Base-by-base conservation (phyloP, 2,113 vertebrate genomes). In the Ciconia stormi region DNA sequence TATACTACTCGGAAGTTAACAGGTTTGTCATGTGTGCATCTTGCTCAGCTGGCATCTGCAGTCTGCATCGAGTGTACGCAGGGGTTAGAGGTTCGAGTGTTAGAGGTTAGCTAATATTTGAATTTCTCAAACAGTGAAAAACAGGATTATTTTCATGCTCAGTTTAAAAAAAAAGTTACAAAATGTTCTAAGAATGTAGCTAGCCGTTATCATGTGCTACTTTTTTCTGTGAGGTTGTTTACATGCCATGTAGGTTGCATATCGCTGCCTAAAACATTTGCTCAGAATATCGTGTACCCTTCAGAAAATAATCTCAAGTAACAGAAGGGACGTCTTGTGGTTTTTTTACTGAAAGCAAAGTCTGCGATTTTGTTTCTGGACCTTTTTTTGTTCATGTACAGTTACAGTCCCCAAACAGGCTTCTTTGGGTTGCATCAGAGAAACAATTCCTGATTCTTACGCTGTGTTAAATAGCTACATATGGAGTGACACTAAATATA, bases 311-410 rank as follows among this genome's bases (percentile, higher is more conserved):
- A 80, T 63, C 53, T 62, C 5, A 52, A 36, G 9, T 55, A 67
- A 63, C 21, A 88, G n/a, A 71, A 82, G 9, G 52, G 61, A 46
- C 0, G 0, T 34, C 44, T 49, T 13, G 6, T 16, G 23, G 9
- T 11, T 32, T 21, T 65, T 74, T 21, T 50, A 44, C 26, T 42
- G 34, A 85, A 84, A 32, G 32, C 32, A 16, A 58, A 47, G 27
- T 26, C 11, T 58, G 47, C 32, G 2, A 2, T 53, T 91, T 61
- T 40, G 7, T 61, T 84, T 47, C 27, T 74, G 42, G 19, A 23
- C 22, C 38, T 46, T 22, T 25, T 42, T 80, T 56, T 53, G 42
- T 73, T 16, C 5, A 59, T 44, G 25, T 56, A 7, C 66, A 73
- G 23, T 70, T 84, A 44, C 2, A 87, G 46, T 20, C 50, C 7